phyloP scores from a whole-genome alignment of 2,113 vertebrate species.

The Sigmodon hispidus region DNA sequence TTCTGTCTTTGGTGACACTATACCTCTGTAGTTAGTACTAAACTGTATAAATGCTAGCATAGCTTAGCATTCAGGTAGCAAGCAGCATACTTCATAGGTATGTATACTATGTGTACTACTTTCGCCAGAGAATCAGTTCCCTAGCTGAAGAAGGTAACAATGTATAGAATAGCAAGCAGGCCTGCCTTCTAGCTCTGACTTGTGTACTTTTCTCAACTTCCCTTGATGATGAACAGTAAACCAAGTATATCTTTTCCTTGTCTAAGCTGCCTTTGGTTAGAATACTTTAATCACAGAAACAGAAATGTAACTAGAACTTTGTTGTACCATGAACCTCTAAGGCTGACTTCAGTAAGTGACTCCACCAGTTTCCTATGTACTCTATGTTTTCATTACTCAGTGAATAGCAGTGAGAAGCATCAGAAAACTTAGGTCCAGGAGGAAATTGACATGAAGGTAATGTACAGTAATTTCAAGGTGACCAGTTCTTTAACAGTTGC shows the following conservation, averaged over 20 bases:
- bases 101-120: background rate
- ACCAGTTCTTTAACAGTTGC: background rate
- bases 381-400: background rate
- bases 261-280: background rate
- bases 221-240: background rate
- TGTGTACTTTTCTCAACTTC: background rate
- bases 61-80: background rate
- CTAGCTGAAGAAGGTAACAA: background rate
- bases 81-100: background rate
- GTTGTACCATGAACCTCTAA: background rate
- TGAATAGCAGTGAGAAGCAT: accelerated
- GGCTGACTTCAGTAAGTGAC: background rate
- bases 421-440: background rate
- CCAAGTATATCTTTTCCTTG: background rate
- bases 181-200: background rate
- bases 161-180: background rate
- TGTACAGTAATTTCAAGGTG: background rate
- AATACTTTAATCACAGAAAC: background rate
- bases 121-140: background rate
- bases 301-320: background rate
- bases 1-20: background rate
- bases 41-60: background rate
- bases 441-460: accelerated
- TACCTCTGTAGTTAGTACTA: background rate
- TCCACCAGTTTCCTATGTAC: background rate